These are phyloP conservation scores for Allophyes oxyacanthae DNA, from an alignment of 2,888 invertebrate genomes.

Conservation along the genomic window DNA sequence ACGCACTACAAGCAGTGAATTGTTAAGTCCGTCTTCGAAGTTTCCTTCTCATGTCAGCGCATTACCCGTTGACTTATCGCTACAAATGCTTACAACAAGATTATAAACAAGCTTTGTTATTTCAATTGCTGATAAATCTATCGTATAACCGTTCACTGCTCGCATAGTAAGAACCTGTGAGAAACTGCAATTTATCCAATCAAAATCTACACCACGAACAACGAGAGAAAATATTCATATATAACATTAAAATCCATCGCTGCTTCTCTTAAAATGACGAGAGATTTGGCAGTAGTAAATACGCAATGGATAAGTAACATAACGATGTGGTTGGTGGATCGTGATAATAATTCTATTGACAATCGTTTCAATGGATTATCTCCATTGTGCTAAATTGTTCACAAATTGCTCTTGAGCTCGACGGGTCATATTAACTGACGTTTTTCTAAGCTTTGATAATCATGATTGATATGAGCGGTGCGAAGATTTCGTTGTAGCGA, in stretches of 20 bases:
- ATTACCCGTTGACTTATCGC: constrained; percentile 23
- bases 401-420: constrained; percentile 41
- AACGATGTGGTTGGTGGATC: neutral
- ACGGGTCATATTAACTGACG: constrained; percentile 29
- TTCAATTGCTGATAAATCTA: constrained; percentile 46
- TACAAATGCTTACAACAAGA: constrained; percentile 26
- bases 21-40: too few relatives aligned
- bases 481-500: neutral
- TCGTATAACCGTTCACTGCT: constrained; percentile 20
- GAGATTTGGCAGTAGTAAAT: neutral
- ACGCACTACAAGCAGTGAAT: too few relatives aligned
- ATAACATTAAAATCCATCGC: constrained; percentile 26
- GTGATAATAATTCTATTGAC: constrained; percentile 30
- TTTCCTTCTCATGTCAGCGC: constrained; percentile 16
- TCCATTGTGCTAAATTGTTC: constrained; percentile 45
- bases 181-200: constrained; percentile 35
- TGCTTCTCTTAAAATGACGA: neutral
- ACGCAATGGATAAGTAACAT: constrained; percentile 14
- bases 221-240: neutral
- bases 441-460: constrained; percentile 24
- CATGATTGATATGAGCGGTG: constrained; percentile 16
- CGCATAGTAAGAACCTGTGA: constrained; percentile 43
- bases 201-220: constrained; percentile 11
- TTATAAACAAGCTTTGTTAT: constrained; percentile 33
- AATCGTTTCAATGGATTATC: constrained; percentile 41